Base-by-base conservation (phyloP, 2,888 invertebrate genomes). In the Drepana falcataria region DNA sequence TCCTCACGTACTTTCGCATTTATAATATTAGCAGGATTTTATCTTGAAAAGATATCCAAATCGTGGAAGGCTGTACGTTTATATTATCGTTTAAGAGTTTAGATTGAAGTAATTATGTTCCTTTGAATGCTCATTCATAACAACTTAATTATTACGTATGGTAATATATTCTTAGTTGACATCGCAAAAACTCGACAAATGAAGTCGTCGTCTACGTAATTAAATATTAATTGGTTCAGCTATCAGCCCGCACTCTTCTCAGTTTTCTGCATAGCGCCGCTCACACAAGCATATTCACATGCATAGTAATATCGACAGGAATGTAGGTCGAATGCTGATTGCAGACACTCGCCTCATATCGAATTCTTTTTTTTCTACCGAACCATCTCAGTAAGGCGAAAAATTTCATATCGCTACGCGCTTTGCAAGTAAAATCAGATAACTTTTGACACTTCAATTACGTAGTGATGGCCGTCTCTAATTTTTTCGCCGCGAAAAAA, bases 361-460 rank as follows among this genome's bases (percentile, higher is more conserved):
- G 85, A 88, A 89, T 91, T 89, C 87, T 81, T 83, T 86, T 90
- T 90, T 88, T 89, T 81, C 80, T 81, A 68, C 71, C 75, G 73
- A 81, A 75, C 88, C 83, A 85, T 85, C 77, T 80, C 84, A 81
- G 75, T 69, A 72, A 79, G 81, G 85, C 83, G 83, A 87, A 87
- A 88, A 85, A 88, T 90, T 90, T 88, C 87, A 88, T 87, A 88
- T 84, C 81, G 82, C 82, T 77, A 81, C 81, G 81, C 84, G 84
- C 79, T 90, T 90, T 90, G 91, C 89, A 90, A 91, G 91, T 90
- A 85, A 90, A 90, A 91, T 91, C 89, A 89, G 87, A 86, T 82
- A 91, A 91, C 88, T 91, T 91, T 90, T 91, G 91, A 90, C 91
- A 90, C 88, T 88, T 87, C 91, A 91, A 90, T 91, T 91, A 90